phyloP scores from a whole-genome alignment of 2,797 vertebrate genomes.

The Crax fasciolata region DNA sequence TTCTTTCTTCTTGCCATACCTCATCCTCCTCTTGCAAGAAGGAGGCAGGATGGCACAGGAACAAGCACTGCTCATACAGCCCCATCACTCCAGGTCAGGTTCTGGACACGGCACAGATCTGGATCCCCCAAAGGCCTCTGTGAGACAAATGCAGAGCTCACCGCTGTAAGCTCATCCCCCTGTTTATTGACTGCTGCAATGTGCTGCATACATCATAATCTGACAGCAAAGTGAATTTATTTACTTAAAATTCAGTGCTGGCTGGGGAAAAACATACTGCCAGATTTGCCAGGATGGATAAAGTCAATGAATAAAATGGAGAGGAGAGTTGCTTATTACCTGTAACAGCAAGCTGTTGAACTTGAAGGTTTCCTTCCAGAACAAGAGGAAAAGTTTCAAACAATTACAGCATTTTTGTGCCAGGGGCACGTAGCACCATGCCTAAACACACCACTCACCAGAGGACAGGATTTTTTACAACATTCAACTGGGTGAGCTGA shows the following conservation, averaged over 20 bases:
- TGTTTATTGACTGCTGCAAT: slow-evolving; percentile 84
- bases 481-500: not conserved
- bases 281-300: not conserved
- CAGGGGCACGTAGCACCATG: not conserved
- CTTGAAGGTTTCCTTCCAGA: not conserved
- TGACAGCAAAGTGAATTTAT: not conserved
- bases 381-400: not conserved
- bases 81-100: slow-evolving; percentile 86
- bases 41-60: slow-evolving; percentile 70
- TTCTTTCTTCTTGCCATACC: not conserved
- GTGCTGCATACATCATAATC: slow-evolving; percentile 79
- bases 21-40: not conserved
- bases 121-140: slow-evolving; percentile 81
- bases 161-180: slow-evolving; percentile 78
- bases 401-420: not conserved
- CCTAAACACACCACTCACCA: not conserved
- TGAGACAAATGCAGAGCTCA: slow-evolving; percentile 79
- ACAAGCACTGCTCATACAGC: slow-evolving; percentile 86
- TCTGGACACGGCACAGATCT: not conserved
- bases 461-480: not conserved
- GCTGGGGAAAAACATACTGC: not conserved
- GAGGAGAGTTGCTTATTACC: not conserved
- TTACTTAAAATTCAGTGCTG: not conserved
- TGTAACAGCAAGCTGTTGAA: not conserved
- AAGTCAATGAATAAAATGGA: not conserved